Base-by-base conservation (phyloP, 2,797 vertebrate genomes). In the Astyanax mexicanus region DNA sequence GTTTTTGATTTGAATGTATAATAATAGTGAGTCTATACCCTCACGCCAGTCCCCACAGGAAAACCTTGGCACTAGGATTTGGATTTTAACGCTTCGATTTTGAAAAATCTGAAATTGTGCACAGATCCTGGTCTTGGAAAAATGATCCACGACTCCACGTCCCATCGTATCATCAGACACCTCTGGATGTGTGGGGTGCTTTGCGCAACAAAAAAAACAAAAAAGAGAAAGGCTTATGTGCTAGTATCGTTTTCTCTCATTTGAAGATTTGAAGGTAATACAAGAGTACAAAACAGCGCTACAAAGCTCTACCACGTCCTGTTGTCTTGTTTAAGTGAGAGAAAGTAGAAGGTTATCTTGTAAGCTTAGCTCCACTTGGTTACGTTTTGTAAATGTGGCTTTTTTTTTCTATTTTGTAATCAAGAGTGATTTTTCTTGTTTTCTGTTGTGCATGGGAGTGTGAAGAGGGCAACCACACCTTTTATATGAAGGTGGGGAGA, bases 41-140 rank as follows among this genome's bases (percentile, higher is more conserved):
- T 90, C 89, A 85, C 66, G 45, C 72, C 67, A 45, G 40, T 38
- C 69, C 44, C 72, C 81, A 79, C 87, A 90, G 86, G 78, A 93
- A 94, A 92, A 96, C 92, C 94, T 96, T 97, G 96, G 96, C 96
- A 98, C 96, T 95, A 93, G 91, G 91, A 95, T 95, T 93, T 94
- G 92, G 91, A 93, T 94, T 93, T 93, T 85, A 77, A 86, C 88
- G 83, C 74, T 85, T 87, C 85, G 86, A 86, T 84, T 88, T 62
- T 82, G 81, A 84, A 81, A 88, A 37, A 85, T 87, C 88, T 81
- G 91, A 73, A 77, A 85, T 87, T 92, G 92, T 92, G 91, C 90
- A 92, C 91, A 94, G 91, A 92, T 91, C 90, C 90, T 85, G 90
- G 91, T 94, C 91, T 84, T 52, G 72, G 82, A 74, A 69, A 79